Evolutionary conservation across 2,797 vertebrate species (phyloP).

Genomic region (Thunnus albacares): DNA sequence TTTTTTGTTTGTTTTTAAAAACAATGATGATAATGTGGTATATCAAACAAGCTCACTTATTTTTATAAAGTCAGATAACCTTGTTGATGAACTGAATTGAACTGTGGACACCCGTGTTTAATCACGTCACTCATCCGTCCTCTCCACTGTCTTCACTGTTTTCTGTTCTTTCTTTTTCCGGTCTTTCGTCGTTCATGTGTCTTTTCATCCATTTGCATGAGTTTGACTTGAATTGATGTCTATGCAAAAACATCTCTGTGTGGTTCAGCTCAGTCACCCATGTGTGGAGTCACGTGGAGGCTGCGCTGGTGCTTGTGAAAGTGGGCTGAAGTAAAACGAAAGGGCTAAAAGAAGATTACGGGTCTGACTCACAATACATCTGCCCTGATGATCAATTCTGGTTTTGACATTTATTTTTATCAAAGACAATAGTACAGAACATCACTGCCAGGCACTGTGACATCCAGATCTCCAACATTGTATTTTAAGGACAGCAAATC

Average conservation of each 20-base stretch:
- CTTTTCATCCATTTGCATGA: slow-evolving; percentile 79
- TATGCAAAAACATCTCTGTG: slow-evolving; percentile 84
- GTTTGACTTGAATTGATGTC: slow-evolving; percentile 83
- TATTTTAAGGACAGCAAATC: too few relatives aligned
- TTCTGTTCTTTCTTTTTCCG: background rate
- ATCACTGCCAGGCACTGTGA: too few relatives aligned
- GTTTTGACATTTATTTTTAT: too few relatives aligned
- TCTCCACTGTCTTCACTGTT: slow-evolving; percentile 32
- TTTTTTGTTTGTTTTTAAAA: slow-evolving; percentile 61
- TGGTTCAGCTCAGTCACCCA: slow-evolving; percentile 52
- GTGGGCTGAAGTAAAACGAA: slow-evolving; percentile 42
- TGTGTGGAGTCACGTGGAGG: slow-evolving; percentile 34
- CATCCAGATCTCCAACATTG: too few relatives aligned
- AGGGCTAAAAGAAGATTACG: slow-evolving; percentile 39
- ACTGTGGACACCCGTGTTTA: slow-evolving; percentile 53
- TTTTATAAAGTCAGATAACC: slow-evolving; percentile 82
- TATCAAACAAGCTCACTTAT: slow-evolving; percentile 82
- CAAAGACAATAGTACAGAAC: too few relatives aligned
- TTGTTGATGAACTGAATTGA: slow-evolving; percentile 58
- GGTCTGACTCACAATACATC: slow-evolving; percentile 7
- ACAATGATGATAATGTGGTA: slow-evolving; percentile 53
- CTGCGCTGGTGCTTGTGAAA: slow-evolving; percentile 32
- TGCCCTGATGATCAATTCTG: background rate
- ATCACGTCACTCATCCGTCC: slow-evolving; percentile 50
- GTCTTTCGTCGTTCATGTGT: slow-evolving; percentile 10